These are phyloP conservation scores for Tipula confusa DNA, from an alignment of 2,888 invertebrate species.

Conservation along the genomic window DNA sequence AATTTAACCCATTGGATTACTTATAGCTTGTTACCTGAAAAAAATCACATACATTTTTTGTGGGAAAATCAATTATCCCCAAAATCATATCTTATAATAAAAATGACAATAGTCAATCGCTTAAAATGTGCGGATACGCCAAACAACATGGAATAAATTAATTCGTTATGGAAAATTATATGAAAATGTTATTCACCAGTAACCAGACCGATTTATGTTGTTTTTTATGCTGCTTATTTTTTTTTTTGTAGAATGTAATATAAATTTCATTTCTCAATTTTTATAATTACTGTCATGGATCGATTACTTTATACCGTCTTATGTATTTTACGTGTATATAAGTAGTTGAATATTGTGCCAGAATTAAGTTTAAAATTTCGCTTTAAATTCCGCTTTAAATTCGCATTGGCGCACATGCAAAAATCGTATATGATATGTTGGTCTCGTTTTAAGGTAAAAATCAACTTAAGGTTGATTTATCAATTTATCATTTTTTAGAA, in stretches of 20 bases:
- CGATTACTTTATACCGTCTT: neutral
- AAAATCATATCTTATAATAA: neutral
- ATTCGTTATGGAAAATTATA: neutral
- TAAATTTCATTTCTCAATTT: neutral
- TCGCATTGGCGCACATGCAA: too few species aligned
- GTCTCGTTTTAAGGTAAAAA: too few species aligned
- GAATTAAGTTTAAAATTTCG: too few species aligned
- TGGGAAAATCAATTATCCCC: neutral
- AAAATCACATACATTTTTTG: neutral
- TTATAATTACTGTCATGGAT: neutral
- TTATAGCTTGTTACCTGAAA: neutral
- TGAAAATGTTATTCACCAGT: neutral
- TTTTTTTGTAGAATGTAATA: neutral
- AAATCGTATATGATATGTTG: too few species aligned
- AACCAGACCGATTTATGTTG: neutral
- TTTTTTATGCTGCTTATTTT: neutral
- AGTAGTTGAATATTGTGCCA: too few species aligned
- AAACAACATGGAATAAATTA: neutral
- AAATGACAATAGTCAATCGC: neutral
- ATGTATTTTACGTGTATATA: too few species aligned
- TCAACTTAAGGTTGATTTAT: too few species aligned
- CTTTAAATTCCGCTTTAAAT: too few species aligned
- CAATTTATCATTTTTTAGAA: too few species aligned
- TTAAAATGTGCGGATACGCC: neutral
- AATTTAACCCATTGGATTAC: neutral